Evolutionary conservation across 1,140 invertebrate species (phyloP).

Genomic region (Drosophila micromelanica): DNA sequence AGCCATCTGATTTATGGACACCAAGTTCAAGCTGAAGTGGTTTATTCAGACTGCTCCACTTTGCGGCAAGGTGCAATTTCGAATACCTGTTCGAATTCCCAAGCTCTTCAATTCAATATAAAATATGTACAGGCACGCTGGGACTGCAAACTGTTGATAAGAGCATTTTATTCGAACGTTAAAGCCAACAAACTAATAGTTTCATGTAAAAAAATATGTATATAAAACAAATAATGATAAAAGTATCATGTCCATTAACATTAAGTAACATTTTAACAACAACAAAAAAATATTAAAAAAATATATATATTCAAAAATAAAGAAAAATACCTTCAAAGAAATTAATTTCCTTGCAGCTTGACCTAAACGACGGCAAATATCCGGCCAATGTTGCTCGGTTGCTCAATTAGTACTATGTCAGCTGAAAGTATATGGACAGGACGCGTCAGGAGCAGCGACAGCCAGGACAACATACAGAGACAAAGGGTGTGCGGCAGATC

Average conservation of each 20-base stretch:
- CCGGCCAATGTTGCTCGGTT: not conserved
- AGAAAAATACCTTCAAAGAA: too few species aligned
- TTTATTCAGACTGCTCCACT: conserved; percentile 2
- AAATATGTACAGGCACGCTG: conserved; percentile 23
- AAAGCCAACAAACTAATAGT: conserved; percentile 40
- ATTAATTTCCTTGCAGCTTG: too few species aligned
- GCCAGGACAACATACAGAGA: not conserved
- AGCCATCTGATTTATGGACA: conserved; percentile 71
- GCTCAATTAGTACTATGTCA: not conserved
- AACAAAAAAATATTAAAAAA: too few species aligned
- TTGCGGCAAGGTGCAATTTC: conserved; percentile 18
- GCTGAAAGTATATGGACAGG: not conserved
- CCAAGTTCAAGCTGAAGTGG: conserved; percentile 10
- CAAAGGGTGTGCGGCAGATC: conserved; percentile 11
- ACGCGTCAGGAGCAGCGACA: not conserved
- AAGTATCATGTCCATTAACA: too few species aligned
- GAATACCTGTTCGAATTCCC: conserved; percentile 62
- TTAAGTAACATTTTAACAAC: too few species aligned
- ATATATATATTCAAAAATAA: too few species aligned
- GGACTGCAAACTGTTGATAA: conserved; percentile 54
- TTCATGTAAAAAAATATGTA: not conserved
- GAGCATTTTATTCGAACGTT: conserved; percentile 38
- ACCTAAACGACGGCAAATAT: not conserved
- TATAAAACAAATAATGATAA: too few species aligned
- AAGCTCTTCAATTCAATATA: conserved; percentile 43